Percentiles rank a stretch among this genome's conserved stretches.
phyloP scores from a whole-genome alignment of 2,888 invertebrate genomes.

The Cataglyphis rosenhaueri region DNA sequence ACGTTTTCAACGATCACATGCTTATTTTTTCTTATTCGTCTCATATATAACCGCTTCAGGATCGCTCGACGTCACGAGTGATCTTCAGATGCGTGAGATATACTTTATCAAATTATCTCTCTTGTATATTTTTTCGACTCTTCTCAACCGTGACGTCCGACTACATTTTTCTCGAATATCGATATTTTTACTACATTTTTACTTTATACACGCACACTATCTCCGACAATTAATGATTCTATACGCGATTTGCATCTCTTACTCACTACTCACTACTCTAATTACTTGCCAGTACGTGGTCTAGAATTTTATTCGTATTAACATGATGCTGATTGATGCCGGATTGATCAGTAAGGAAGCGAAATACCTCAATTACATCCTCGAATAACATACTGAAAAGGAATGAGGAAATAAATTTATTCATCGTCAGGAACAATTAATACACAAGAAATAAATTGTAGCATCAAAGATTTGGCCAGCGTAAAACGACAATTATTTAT shows the following conservation, averaged over 20 bases:
- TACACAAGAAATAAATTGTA: conserved; percentile 48
- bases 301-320: conserved; percentile 74
- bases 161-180: background rate
- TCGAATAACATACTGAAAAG: conserved; percentile 7
- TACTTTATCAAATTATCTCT: background rate
- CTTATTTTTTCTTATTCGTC: background rate
- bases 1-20: background rate
- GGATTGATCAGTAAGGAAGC: conserved; percentile 63
- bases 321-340: conserved; percentile 75
- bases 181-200: conserved; percentile 4
- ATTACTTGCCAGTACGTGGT: conserved; percentile 80
- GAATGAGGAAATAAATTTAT: conserved; percentile 61
- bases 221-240: conserved; percentile 66
- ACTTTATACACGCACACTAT: conserved; percentile 7
- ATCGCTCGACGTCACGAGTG: background rate
- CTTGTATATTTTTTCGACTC: background rate
- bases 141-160: background rate
- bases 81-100: background rate
- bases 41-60: background rate
- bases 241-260: conserved; percentile 63
- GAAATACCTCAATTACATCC: conserved; percentile 23
- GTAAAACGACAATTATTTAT: conserved; percentile 41
- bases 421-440: conserved; percentile 67
- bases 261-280: conserved; percentile 74
- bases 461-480: conserved; percentile 7